Conservation (phyloP, 2,888 invertebrate genomes). For the Coelinius sp. region DNA sequence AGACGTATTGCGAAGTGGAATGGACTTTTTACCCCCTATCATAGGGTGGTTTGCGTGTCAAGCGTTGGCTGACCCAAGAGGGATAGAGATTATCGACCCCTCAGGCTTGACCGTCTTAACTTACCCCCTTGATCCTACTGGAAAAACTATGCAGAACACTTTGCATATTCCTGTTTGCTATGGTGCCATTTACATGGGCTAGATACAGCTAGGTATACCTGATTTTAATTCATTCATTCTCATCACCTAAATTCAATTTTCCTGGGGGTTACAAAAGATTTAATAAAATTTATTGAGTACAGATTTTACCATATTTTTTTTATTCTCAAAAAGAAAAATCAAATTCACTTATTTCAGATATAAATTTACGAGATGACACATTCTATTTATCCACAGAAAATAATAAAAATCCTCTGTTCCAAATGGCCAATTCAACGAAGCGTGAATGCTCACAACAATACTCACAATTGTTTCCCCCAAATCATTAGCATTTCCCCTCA, state of each 20-base stretch:
- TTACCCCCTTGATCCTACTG: conserved; percentile 40
- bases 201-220: too few relatives aligned
- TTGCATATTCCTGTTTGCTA: conserved; percentile 37
- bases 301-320: background rate
- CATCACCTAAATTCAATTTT: too few relatives aligned
- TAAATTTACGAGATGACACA: conserved; percentile 5
- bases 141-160: conserved; percentile 43
- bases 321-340: background rate
- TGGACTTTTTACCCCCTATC: conserved; percentile 4
- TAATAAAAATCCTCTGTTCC: conserved; percentile 30
- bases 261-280: too few relatives aligned
- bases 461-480: conserved; percentile 46
- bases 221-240: background rate
- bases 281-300: too few relatives aligned
- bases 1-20: background rate
- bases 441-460: conserved; percentile 45
- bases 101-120: conserved; percentile 52
- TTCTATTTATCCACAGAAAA: conserved; percentile 30
- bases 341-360: conserved; percentile 10
- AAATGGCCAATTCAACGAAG: conserved; percentile 44
- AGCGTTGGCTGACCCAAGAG: conserved; percentile 54
- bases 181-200: background rate
- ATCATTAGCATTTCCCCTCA: conserved; percentile 52
- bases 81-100: conserved; percentile 54
- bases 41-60: conserved; percentile 46